Evolutionary conservation across 2,113 vertebrate species (phyloP), one percentile per base, ranked within the genome.

Genomic region (Perognathus longimembris): DNA sequence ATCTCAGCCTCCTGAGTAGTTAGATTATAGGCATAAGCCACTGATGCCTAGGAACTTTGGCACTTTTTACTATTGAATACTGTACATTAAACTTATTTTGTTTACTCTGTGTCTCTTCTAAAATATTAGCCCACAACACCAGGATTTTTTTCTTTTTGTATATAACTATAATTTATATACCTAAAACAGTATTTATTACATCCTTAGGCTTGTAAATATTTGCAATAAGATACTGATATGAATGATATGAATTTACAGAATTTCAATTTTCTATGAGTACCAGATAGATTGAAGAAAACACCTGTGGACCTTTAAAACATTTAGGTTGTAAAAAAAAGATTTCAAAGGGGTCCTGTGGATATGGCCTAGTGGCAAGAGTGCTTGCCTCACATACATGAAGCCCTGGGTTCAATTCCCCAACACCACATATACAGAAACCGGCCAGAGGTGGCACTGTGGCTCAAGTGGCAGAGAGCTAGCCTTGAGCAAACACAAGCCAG

Each of bases 221-320:
- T 45, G 45, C 45, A 45, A 45, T 45, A 45, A 45, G 45, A 45
- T 45, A 45, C 12, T 45, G 45, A 45, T 45, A 45, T 45, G 3
- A 11, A 45, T 45, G 10, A 45, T 45, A 50, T 75, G 42, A 75
- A 75, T 34, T 85, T 90, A 22, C 42, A 93, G 36, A 85, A 59
- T 76, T 45, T 45, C 45, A 50, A 59, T 45, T 45, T 45, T 45
- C 45, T 45, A 61, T 81, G 26, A 63, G 59, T 69, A 67, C 50
- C 50, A 94, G 15, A 28, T 69, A 81, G 36, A 90, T 75, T 69
- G 69, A 86, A 82, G 50, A 28, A 90, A 90, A 66, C 32, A 15
- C 17, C 73, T 73, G 30, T 84, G 42, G 73, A 45, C 79, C 66
- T 93, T 93, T 57, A 74, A 67, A 81, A 76, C 38, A 90, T 63